Evolutionary conservation across 2,888 invertebrate genomes (phyloP).

Genomic region (Cantharis rustica): DNA sequence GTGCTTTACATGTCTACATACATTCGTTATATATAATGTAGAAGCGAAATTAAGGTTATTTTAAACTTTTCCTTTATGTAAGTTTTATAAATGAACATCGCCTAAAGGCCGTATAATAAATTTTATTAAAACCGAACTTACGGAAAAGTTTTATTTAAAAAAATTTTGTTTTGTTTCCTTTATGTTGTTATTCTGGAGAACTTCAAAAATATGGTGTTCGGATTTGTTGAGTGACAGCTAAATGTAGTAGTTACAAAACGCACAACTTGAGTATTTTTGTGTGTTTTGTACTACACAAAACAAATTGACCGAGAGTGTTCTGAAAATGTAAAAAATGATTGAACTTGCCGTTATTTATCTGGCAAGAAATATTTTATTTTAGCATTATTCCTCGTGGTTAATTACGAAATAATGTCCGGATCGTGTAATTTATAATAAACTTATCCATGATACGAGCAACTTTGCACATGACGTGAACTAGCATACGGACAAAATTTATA

Average conservation of each 20-base stretch:
- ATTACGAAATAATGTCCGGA: neutral
- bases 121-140: neutral
- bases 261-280: conserved; percentile 5
- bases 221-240: conserved; percentile 18
- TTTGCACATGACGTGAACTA: neutral
- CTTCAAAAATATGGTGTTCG: conserved; percentile 11
- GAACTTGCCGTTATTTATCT: neutral
- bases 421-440: neutral
- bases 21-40: neutral
- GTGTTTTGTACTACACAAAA: conserved; percentile 3
- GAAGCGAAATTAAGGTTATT: neutral
- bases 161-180: neutral
- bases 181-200: conserved; percentile 2
- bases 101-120: neutral
- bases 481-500: neutral
- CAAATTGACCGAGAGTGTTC: conserved; percentile 5
- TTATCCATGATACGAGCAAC: neutral
- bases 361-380: neutral
- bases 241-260: conserved; percentile 13
- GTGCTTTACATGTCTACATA: neutral
- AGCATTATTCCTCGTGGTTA: neutral
- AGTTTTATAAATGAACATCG: neutral
- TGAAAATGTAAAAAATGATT: conserved; percentile 2
- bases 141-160: neutral
- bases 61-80: neutral